A percentile compares a stretch with the other conserved stretches of the same genome.
These are phyloP conservation scores for Coregonus suidteri DNA, from an alignment of 2,797 vertebrate genomes.

Conservation along the genomic window DNA sequence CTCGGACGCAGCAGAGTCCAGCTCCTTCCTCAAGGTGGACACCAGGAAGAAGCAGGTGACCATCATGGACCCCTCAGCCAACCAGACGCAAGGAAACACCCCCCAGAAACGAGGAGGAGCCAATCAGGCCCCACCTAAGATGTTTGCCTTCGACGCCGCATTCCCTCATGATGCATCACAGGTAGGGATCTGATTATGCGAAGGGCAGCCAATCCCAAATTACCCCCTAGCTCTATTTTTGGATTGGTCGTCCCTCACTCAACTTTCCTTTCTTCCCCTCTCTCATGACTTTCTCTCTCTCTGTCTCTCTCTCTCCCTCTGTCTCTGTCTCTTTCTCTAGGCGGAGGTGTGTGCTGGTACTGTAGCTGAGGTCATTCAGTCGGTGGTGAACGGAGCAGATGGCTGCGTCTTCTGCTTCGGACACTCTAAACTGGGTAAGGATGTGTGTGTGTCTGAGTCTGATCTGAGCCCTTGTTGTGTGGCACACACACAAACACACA, in stretches of 20 bases:
- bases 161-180: conserved; percentile 96
- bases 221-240: neutral
- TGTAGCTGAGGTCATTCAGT: conserved; percentile 98
- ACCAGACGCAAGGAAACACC: conserved; percentile 75
- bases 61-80: conserved; percentile 87
- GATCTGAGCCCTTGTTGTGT: too few relatives aligned
- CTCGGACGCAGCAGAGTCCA: conserved; percentile 86
- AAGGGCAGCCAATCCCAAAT: neutral
- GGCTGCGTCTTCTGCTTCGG: conserved; percentile 99
- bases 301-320: neutral
- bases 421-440: conserved; percentile 92
- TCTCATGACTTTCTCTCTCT: conserved; percentile 2
- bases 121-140: conserved; percentile 93
- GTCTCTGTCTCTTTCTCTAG: conserved; percentile 67
- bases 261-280: conserved; percentile 6
- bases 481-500: neutral
- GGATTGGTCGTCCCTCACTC: conserved; percentile 3
- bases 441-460: conserved; percentile 22
- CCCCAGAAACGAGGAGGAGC: conserved; percentile 81
- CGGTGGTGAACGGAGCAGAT: conserved; percentile 96
- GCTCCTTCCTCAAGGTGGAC: conserved; percentile 95
- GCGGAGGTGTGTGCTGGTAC: conserved; percentile 96
- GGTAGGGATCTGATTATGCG: conserved; percentile 65
- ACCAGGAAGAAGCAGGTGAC: conserved; percentile 95
- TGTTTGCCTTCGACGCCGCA: conserved; percentile 96